Evolutionary conservation across 53 echinoderm and acorn worm genomes (phyloP), one percentile per base, ranked within the genome.

Genomic region (Antedon mediterranea): DNA sequence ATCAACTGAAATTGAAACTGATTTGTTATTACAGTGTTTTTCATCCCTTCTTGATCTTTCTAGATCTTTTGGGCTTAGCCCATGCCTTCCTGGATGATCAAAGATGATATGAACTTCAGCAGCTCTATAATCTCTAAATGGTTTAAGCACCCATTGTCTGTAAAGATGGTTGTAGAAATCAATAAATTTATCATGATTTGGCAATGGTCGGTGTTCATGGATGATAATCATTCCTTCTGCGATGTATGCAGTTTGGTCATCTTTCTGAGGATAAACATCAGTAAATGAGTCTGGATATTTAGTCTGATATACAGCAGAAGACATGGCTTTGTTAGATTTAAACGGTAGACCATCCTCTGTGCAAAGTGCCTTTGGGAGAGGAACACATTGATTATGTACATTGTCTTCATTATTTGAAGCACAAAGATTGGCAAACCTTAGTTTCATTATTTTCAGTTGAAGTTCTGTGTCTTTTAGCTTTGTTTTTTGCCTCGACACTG

Each of bases 201-300:
- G 73, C 29, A 82, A 73, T 3, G 89, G 89, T 43, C 43, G 75
- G 72, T 79, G 0, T 79, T 82, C 37, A 31, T 85, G 76, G 0
- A 89, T 85, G 7, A 89, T 32, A 41, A 89, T 80, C 85, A 85
- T 82, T 9, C 89, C 85, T 31, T 85, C 89, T 71, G 85, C 31
- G 3, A 88, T 72, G 29, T 75, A 79, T 71, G 81, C 81, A 0
- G 31, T 30, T 15, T 3, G 13, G 20, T 27, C 33, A 29, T n/a
- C 37, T 74, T 0, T 20, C 4, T 26, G 72, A 8, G 42, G 18
- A 26, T 32, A 28, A 4, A 30, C 32, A 73, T 26, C 28, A 33
- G 28, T 34, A 27, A 81, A 33, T 15, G 29, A 15, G 33, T 18
- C 32, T 13, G 73, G 73, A 28, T 73, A 81, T 23, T 57, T 81